Base-by-base conservation (phyloP, 2,797 vertebrate species). In the Coregonus ussuriensis region DNA sequence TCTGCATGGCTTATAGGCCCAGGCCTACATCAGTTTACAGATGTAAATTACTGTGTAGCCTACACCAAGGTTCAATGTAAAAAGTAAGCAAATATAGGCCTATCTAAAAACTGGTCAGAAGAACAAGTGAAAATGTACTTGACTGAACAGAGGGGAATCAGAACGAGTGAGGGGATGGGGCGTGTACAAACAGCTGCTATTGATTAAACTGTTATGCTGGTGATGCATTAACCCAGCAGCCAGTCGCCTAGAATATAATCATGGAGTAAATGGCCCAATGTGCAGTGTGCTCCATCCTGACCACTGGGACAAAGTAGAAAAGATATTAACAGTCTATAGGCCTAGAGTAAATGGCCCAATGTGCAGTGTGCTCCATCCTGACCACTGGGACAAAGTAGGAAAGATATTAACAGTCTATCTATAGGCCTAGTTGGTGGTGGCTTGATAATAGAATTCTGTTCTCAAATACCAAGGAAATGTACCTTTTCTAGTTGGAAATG, bases 151-250 rank as follows among this genome's bases (percentile, higher is more conserved):
- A 63, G 29, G 16, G 54, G 21, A 21, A 21, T 25, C 3, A 63
- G 21, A 71, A 52, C 9, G n/a, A 53, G n/a, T 18, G n/a, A 21
- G 47, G n/a, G 4, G 6, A 3, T 9, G 47, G n/a, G 14, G 3
- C 9, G 18, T 31, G 33, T 47, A 69, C 51, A 71, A 81, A 81
- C 72, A 82, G 14, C 63, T 79, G 74, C 21, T 78, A 80, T 72
- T 83, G 78, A 81, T 74, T 72, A 63, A 69, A 70, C 79, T 21
- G 52, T 53, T 59, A 47, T 77, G 29, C 52, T 79, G 11, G 82
- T 86, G 2, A 87, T 77, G 75, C 47, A 79, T 82, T 83, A 84
- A 89, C 84, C 21, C 66, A 78, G 66, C 63, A 18, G 73, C 35
- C 41, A 71, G 72, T 75, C 79, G 71, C 77, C 16, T 69, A 59